A percentile compares a stretch with the other conserved stretches of the same genome.
These are phyloP conservation scores for Sthenelais limicola DNA, from an alignment of 2,888 invertebrate genomes.

Conservation along the genomic window DNA sequence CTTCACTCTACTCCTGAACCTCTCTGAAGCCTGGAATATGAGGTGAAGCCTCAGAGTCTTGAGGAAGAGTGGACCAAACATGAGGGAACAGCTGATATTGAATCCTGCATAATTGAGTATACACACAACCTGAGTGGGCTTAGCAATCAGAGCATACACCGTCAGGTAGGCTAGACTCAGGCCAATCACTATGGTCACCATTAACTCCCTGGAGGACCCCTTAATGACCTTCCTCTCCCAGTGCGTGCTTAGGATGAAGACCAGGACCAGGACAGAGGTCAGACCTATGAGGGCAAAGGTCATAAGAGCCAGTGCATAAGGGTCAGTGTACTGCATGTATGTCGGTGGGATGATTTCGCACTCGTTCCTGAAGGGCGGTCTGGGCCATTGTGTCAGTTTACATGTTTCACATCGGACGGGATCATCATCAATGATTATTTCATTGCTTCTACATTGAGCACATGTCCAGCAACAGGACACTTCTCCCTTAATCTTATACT, in stretches of 20 bases:
- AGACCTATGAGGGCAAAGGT: neutral
- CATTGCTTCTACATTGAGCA: constrained; percentile 48
- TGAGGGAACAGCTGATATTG: constrained; percentile 9
- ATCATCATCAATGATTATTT: constrained; percentile 18
- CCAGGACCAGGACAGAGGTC: neutral
- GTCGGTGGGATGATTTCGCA: neutral
- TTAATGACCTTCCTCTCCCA: constrained; percentile 22
- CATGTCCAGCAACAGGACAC: constrained; percentile 49
- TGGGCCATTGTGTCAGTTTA: neutral
- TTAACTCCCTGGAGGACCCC: constrained; percentile 13
- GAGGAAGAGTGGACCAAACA: constrained; percentile 19
- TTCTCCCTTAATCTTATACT: constrained; percentile 38
- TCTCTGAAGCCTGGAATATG: constrained; percentile 25
- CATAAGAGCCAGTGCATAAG: neutral
- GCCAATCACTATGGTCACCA: constrained; percentile 25
- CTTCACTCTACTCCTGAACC: constrained; percentile 6
- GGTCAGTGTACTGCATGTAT: neutral
- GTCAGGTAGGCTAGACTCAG: constrained; percentile 13
- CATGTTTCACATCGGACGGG: neutral
- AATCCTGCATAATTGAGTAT: constrained; percentile 3
- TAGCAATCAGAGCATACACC: neutral
- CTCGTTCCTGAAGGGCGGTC: neutral
- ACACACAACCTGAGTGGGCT: neutral
- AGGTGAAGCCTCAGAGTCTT: constrained; percentile 14
- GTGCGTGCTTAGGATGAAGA: neutral